Conservation (phyloP, 2,113 vertebrate genomes). For the Petroica traversi region DNA sequence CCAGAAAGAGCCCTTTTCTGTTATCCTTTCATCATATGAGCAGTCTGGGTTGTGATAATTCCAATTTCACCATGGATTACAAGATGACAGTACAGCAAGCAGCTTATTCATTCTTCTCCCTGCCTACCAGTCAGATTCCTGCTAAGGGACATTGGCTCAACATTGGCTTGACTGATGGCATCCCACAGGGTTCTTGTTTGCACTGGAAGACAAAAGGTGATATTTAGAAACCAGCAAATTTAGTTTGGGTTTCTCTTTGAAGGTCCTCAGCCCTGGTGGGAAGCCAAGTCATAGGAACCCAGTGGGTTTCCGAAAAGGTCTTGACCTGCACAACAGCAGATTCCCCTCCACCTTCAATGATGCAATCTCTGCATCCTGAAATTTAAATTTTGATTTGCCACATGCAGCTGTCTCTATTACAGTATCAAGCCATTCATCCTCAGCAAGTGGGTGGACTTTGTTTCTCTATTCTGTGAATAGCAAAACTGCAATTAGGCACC, state of each 20-base stretch:
- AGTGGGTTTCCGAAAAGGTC: background rate
- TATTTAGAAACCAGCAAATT: background rate
- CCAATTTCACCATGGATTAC: background rate
- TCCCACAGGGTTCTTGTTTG: background rate
- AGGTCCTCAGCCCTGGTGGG: background rate
- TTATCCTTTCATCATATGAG: background rate
- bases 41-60: background rate
- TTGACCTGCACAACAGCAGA: background rate
- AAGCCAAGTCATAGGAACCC: background rate
- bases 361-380: background rate
- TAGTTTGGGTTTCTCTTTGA: background rate
- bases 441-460: constrained; percentile 10
- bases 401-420: background rate
- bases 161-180: background rate
- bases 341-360: background rate
- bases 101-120: background rate
- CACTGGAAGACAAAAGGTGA: background rate
- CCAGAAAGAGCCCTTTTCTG: background rate
- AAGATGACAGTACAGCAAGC: background rate
- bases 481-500: background rate
- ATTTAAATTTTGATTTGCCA: background rate
- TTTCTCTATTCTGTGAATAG: constrained; percentile 30
- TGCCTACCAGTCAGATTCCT: background rate
- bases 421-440: constrained; percentile 13
- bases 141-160: background rate